Conservation (phyloP, 2,113 vertebrate genomes). For the Neopipo cinnamomea region DNA sequence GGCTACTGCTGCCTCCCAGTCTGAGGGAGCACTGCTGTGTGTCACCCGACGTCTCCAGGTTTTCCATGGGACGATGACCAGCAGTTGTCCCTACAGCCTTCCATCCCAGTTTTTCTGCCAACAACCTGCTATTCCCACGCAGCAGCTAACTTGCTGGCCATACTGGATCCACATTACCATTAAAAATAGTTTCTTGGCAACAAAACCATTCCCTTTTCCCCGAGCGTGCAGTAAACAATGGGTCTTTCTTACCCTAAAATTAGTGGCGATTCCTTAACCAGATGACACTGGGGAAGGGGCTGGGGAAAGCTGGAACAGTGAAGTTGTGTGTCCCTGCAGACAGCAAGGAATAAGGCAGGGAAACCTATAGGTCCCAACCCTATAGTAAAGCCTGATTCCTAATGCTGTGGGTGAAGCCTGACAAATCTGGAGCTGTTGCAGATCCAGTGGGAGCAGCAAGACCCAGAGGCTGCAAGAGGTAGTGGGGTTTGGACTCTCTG, state of each 20-base stretch:
- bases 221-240: background rate
- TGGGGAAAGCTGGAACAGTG: background rate
- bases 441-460: background rate
- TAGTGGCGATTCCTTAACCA: constrained; percentile 26
- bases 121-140: background rate
- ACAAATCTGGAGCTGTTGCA: background rate
- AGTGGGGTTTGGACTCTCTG: fast-evolving
- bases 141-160: background rate
- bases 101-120: background rate
- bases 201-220: constrained; percentile 14
- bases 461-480: background rate
- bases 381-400: background rate
- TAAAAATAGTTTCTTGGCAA: constrained; percentile 60
- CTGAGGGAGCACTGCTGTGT: fast-evolving
- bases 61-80: fast-evolving
- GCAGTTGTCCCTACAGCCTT: background rate
- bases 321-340: background rate
- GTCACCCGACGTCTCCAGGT: background rate
- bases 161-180: background rate
- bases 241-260: constrained; percentile 21
- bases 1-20: background rate
- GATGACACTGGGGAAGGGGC: background rate
- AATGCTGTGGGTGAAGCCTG: background rate
- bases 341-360: background rate
- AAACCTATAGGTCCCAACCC: background rate